Conservation (phyloP, 92 coral and sea anemone species). For the Anthopleura xanthogrammica region DNA sequence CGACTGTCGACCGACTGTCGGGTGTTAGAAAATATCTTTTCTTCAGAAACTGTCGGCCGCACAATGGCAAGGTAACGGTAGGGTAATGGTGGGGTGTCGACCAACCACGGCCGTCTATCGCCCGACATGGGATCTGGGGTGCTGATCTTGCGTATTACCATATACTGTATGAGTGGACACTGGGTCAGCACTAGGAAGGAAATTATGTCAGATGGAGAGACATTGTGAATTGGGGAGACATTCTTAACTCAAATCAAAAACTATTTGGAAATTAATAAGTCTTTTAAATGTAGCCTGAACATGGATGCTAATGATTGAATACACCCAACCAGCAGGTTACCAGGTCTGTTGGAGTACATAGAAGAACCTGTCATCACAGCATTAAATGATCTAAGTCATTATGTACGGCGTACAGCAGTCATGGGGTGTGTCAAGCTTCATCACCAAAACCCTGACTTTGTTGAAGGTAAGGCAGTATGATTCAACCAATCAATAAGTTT, state of each 20-base stretch:
- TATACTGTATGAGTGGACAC: too few relatives aligned
- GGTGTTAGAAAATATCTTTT: too few relatives aligned
- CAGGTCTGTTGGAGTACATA: constrained; percentile 90
- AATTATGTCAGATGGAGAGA: background rate
- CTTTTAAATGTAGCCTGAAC: too few relatives aligned
- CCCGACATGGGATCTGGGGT: too few relatives aligned
- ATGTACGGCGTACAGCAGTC: constrained; percentile 91
- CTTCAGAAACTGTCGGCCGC: too few relatives aligned
- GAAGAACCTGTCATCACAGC: constrained; percentile 81
- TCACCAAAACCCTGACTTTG: constrained; percentile 80
- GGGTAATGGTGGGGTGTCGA: too few relatives aligned
- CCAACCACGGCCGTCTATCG: too few relatives aligned
- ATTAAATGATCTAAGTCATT: constrained; percentile 69
- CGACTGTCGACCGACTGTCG: too few relatives aligned
- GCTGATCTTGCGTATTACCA: too few relatives aligned
- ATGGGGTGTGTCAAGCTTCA: constrained; percentile 90
- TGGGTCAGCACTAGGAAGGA: too few relatives aligned
- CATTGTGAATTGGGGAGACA: background rate
- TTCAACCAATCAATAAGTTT: background rate
- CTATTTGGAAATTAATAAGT: too few relatives aligned
- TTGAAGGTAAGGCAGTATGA: constrained; percentile 51
- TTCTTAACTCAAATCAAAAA: background rate
- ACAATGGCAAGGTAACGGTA: too few relatives aligned
- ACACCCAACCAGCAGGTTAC: constrained; percentile 53
- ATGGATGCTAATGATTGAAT: background rate